Percentiles rank a stretch among this genome's conserved stretches.
Evolutionary conservation across 1,140 invertebrate species (phyloP).

Genomic region (Philopotamus ludificatus): DNA sequence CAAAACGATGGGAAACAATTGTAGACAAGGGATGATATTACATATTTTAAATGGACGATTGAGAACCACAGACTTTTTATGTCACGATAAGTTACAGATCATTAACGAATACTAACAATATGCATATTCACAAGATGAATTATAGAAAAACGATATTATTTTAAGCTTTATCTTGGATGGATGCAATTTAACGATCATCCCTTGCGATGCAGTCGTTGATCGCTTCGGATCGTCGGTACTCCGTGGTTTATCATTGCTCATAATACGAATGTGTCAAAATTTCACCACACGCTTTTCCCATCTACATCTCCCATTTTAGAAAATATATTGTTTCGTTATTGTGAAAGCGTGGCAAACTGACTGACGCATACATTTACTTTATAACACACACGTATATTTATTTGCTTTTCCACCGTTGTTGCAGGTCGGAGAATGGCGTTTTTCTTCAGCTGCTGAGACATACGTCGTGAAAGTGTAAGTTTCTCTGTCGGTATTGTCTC

Average conservation of each 20-base stretch:
- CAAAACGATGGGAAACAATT: no score
- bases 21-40: no score
- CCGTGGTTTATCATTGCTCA: neutral
- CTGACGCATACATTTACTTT: constrained; percentile 21
- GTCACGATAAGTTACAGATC: no score
- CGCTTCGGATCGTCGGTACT: neutral
- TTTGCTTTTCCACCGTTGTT: constrained; percentile 39
- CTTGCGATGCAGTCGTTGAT: neutral
- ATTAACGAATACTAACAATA: no score
- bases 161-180: no score
- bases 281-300: constrained; percentile 33
- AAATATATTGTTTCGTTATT: constrained; percentile 39
- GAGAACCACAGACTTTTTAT: no score
- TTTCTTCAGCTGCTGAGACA: constrained; percentile 27
- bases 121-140: no score
- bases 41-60: no score
- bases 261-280: constrained; percentile 22
- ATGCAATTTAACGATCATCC: no score
- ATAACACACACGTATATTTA: constrained; percentile 24
- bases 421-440: constrained; percentile 39
- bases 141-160: no score
- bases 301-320: constrained; percentile 35
- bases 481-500: constrained; percentile 28
- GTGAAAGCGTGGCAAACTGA: constrained; percentile 31
- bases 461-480: constrained; percentile 38